phyloP scores from a whole-genome alignment of 2,113 vertebrate species.

The Paratilapia polleni region DNA sequence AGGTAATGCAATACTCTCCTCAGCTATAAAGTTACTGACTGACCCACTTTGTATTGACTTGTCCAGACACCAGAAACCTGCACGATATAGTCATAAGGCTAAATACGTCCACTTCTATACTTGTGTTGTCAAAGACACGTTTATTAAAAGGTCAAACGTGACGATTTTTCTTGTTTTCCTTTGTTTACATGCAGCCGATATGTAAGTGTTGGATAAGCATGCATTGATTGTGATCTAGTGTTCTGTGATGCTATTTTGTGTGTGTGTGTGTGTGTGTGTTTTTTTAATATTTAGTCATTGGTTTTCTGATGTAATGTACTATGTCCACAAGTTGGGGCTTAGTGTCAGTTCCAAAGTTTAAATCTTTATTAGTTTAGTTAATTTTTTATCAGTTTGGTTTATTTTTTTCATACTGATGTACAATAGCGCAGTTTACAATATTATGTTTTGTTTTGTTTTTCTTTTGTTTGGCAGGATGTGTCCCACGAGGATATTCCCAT shows the following conservation, averaged over 20 bases:
- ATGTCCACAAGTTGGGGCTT: background rate
- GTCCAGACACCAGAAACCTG: background rate
- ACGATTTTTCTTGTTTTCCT: conserved; percentile 31
- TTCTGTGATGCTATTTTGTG: background rate
- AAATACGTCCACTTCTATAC: background rate
- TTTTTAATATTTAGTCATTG: background rate
- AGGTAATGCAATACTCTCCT: conserved; percentile 79
- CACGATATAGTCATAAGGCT: background rate
- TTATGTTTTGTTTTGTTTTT: background rate
- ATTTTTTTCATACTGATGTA: background rate
- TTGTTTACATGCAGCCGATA: conserved; percentile 62
- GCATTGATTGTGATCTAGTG: background rate
- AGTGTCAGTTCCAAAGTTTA: background rate
- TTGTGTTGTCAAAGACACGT: background rate
- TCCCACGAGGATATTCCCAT: conserved; percentile 88
- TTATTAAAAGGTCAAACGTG: conserved; percentile 4
- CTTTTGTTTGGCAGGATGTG: conserved; percentile 82
- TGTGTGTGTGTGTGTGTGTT: conserved; percentile 1
- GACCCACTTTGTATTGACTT: background rate
- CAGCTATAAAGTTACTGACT: background rate
- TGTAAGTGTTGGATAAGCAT: conserved; percentile 59
- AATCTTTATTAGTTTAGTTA: background rate
- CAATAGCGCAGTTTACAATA: background rate
- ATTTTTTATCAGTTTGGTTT: background rate
- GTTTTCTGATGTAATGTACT: background rate